Base-by-base conservation (phyloP, 1,140 invertebrate genomes). In the Epicauta chinensis region DNA sequence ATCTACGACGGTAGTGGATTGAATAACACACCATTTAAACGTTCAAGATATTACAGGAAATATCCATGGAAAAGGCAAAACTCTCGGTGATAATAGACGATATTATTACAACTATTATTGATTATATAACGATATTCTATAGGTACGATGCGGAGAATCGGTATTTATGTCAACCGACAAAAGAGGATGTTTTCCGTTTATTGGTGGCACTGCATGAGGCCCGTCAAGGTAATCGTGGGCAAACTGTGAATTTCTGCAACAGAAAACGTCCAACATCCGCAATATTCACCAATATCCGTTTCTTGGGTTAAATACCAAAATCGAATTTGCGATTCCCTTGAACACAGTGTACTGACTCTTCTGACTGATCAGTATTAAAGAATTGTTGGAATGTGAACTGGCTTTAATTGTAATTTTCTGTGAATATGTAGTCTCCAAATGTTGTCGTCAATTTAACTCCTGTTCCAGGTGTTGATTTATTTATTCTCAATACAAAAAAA, bases 211-310 rank as follows among this genome's bases (percentile, higher is more conserved):
- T 82, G 3, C 80, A 81, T 60, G 77, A 79, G 53, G 74, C 78
- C 47, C 71, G 75, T 15, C 73, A 74, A 43, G 80, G 77, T 0
- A 77, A 76, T 48, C 64, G 64, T 44, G 71, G 73, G 23, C 70
- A 73, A 54, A 73, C 73, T n/a, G 72, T 82, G 0, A 73, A 77
- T 53, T 81, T 81, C 63, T 82, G 80, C 59, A 81, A 81, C 62
- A 69, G 79, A 29, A 75, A 74, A 50, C 71, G 79, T 53, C 77
- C 77, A 0, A 77, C 79, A 12, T 71, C 71, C 40, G 67, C 75
- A 6, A 73, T 82, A 11, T 79, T 79, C 58, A 81, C 79, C 50
- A 81, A 81, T 60, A 80, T 82, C 50, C 73, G 79, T n/a, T 81
- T 81, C 60, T 62, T 81, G 36, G 80, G 79, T 23, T 23, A 23